Evolutionary conservation across 2,797 vertebrate species (phyloP), one percentile per base, ranked within the genome.

Genomic region (Fistularia commersonii): DNA sequence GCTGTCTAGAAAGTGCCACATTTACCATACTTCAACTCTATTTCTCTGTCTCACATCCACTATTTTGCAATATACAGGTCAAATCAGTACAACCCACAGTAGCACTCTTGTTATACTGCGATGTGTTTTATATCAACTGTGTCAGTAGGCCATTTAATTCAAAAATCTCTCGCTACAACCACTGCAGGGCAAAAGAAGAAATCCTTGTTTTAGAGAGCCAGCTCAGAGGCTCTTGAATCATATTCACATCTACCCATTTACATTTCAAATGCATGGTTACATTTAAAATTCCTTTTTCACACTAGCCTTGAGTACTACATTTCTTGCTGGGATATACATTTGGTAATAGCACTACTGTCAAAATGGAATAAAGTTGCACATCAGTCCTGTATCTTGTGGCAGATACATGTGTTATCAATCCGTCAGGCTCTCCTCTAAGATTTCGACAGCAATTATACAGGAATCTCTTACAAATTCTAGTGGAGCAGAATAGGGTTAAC

Each of bases 111-210:
- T 83, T 76, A 34, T 38, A 34, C 50, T 7, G 41, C 6, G 50
- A 55, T 70, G 74, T 71, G 84, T 86, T 85, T 83, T 82, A 83
- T 77, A 76, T 72, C 72, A 60, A 66, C 40, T 77, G 66, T 77
- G 79, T 74, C 71, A 75, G 57, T 69, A 67, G 66, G 57, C 61
- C 71, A 72, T 64, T 56, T 64, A 42, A 34, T 47, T 12, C 45
- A 42, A 14, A 40, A 51, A 59, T 61, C 31, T 46, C 49, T 48
- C 51, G 11, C 14, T 11, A 32, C 11, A 46, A 36, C 62, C 60
- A 41, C 11, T 41, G 12, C 40, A 8, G 40, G 6, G 12, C 1
- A 41, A 41, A 41, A 41, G 8, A 41, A 41, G 6, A 13, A 13
- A 41, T 23, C 23, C 2, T 23, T 23, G 23, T 23, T 23, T 23